Base-by-base conservation (phyloP, 2,113 vertebrate genomes). In the Lanius ludovicianus region DNA sequence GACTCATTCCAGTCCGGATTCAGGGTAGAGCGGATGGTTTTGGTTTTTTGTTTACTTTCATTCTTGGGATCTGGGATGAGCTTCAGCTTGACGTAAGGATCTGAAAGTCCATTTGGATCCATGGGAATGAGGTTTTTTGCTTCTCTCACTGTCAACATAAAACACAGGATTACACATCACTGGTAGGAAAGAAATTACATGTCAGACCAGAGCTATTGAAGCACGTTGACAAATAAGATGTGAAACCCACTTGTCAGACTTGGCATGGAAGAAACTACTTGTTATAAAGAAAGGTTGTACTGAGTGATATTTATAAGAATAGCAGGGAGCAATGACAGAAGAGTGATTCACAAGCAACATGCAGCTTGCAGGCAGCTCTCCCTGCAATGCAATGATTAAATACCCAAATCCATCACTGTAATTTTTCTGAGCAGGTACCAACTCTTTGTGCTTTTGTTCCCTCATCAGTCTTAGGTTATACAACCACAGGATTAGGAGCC, bases 81-180 rank as follows among this genome's bases (percentile, higher is more conserved):
- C 93, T 99, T 99, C 96, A 99, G 99, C 96, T 99, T 99, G 68
- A 99, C 99, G 3, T 99, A 99, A 5, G 99, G 99, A 92, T 99
- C 99, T 63, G 99, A 99, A 85, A 99, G 98, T 62, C 99, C 99
- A 33, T 99, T 99, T 28, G 99, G 99, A 97, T 99, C 99, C 99
- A 99, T 99, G 31, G 99, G 99, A 96, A 99, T 99, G 68, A 99
- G 97, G 94, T 99, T 99, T 94, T 99, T 99, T 62, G 99, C 99
- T 77, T 99, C 99, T 78, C 99, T 98, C 87, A 99, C 99, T 99
- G 97, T 52, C 86, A 96, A 96, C 28, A 75, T 16, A 95, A 85
- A 87, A 33, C 18, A 75, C 5, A 37, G 70, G 37, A 56, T 65
- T 76, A 46, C 21, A 60, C 49, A 90, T 30, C 42, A 49, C 27